phyloP scores from a whole-genome alignment of 2,888 invertebrate species.

The Tineola bisselliella region DNA sequence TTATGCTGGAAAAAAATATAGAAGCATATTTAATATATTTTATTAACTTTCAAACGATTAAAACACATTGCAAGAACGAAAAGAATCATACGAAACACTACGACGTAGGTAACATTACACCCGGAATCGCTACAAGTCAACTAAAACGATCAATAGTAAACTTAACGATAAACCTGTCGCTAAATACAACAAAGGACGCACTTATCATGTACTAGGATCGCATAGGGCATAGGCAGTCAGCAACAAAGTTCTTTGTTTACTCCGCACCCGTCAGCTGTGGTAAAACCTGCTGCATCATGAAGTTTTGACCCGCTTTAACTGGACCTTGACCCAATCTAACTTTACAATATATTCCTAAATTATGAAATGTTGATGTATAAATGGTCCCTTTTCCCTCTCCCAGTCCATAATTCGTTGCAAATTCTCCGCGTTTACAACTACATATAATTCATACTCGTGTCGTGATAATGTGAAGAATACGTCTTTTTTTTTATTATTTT shows the following conservation, averaged over 20 bases:
- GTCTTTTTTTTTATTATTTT: too few species aligned
- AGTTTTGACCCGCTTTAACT: background rate
- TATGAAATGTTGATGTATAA: too few species aligned
- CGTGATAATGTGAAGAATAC: too few species aligned
- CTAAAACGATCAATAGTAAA: background rate
- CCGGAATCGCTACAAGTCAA: conserved; percentile 2
- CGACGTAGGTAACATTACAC: background rate
- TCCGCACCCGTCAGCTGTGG: background rate
- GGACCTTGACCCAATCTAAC: background rate
- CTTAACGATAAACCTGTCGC: conserved; percentile 5
- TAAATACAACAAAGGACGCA: conserved; percentile 13
- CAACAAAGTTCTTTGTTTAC: conserved; percentile 60
- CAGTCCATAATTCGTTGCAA: too few species aligned
- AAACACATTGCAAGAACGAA: background rate
- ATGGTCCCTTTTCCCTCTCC: too few species aligned
- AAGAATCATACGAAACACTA: background rate
- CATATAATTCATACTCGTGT: too few species aligned
- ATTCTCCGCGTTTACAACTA: too few species aligned
- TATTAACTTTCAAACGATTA: too few species aligned
- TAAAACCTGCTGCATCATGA: background rate
- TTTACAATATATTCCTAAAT: too few species aligned
- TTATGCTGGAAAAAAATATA: too few species aligned
- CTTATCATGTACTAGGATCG: conserved; percentile 29
- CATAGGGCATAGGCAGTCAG: conserved; percentile 25
- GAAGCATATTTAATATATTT: too few species aligned